Evolutionary conservation across 2,113 vertebrate genomes (phyloP).

Genomic region (Meriones unguiculatus): DNA sequence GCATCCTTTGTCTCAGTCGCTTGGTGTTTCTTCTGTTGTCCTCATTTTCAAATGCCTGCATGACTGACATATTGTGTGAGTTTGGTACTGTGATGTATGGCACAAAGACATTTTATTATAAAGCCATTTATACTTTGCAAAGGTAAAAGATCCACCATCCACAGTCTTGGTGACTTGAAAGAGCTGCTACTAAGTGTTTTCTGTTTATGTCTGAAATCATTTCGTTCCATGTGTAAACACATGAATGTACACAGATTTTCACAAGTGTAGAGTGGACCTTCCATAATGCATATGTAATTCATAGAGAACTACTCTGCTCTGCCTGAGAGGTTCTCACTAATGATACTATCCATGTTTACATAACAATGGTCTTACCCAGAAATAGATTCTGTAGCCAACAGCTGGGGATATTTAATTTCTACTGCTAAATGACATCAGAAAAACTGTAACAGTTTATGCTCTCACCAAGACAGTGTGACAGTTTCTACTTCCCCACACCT

Average conservation of each 20-base stretch:
- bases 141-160: neutral
- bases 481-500: neutral
- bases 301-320: neutral
- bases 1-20: neutral
- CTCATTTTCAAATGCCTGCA: neutral
- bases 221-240: neutral
- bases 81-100: neutral
- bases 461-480: neutral
- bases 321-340: neutral
- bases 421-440: neutral
- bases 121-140: neutral
- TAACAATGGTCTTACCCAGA: neutral
- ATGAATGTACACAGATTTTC: neutral
- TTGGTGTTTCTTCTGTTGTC: neutral
- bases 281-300: neutral
- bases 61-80: neutral
- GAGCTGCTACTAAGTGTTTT: neutral
- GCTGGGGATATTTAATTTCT: neutral
- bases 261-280: fast-evolving
- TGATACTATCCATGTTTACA: neutral
- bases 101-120: neutral
- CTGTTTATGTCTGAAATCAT: neutral
- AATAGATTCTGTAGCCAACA: neutral
- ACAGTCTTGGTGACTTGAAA: neutral
- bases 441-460: neutral